These are phyloP conservation scores for Dasypolia templi DNA, from an alignment of 2,888 invertebrate species.

Conservation along the genomic window DNA sequence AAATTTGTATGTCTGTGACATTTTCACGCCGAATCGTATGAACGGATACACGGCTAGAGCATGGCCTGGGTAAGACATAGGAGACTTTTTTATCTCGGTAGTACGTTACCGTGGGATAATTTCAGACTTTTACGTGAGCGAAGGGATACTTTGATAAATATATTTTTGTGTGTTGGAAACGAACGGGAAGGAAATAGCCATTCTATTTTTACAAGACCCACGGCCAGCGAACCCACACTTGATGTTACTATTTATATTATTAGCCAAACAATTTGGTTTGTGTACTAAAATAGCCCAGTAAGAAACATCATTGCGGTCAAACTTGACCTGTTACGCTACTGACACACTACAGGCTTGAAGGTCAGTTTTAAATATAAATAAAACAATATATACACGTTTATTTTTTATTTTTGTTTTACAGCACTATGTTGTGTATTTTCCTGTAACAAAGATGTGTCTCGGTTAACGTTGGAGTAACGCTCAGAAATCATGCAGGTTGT, in stretches of 20 bases:
- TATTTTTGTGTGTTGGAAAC: not conserved
- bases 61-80: too few relatives aligned
- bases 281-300: conserved; percentile 14
- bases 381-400: conserved; percentile 11
- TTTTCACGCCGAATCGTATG: too few relatives aligned
- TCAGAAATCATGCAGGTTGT: not conserved
- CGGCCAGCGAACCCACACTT: conserved; percentile 29
- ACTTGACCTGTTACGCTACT: conserved; percentile 37
- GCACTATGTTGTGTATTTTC: conserved; percentile 2
- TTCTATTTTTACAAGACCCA: conserved; percentile 24
- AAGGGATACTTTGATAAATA: too few relatives aligned
- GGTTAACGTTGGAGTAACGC: not conserved
- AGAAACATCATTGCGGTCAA: conserved; percentile 18
- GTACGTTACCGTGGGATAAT: too few relatives aligned
- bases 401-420: conserved; percentile 29
- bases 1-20: too few relatives aligned
- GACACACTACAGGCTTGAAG: conserved; percentile 33
- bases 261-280: conserved; percentile 17
- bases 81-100: too few relatives aligned
- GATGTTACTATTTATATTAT: conserved; percentile 30
- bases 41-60: too few relatives aligned
- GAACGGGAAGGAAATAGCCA: not conserved
- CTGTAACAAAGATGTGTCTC: not conserved
- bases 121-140: too few relatives aligned
- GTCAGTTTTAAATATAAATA: conserved; percentile 36